Evolutionary conservation across 1,140 invertebrate genomes (phyloP), one percentile per base, ranked within the genome.

Genomic region (Zaprionus kolodkinae): DNA sequence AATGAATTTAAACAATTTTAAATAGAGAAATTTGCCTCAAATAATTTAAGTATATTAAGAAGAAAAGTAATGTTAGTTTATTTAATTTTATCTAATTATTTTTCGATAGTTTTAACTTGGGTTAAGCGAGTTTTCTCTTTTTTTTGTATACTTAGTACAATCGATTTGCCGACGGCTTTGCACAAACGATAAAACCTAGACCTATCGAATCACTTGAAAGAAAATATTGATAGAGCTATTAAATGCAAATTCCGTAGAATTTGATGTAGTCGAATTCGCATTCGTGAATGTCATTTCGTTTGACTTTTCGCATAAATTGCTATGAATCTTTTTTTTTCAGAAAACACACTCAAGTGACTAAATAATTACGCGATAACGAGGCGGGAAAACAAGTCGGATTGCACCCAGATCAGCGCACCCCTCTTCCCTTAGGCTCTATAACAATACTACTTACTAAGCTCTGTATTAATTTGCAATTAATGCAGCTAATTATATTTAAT

Each of bases 391-490:
- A 48, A 81, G 81, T 85, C 67, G 73, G 73, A 50, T 50, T 9
- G 40, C 7, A 45, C 40, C 40, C 11, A 21, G 45, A 10, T 50
- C 17, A 17, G n/a, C n/a, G n/a, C n/a, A n/a, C 15, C 15, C 45
- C 3, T 21, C 17, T n/a, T n/a, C n/a, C n/a, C n/a, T n/a, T n/a
- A n/a, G n/a, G n/a, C n/a, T n/a, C n/a, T n/a, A 52, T 69, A 79
- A 79, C 83, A 87, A 80, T 69, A 52, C 61, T 55, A 89, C 61
- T 54, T 84, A 72, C 78, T 84, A 84, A 88, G 79, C 79, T 88
- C 81, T 89, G 85, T 89, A 88, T 88, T 88, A 88, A 88, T 88
- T 89, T 88, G 81, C 85, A 89, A 88, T 88, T 88, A 88, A 89
- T 88, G 85, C 80, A 85, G 85, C 85, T 88, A 88, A 88, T 88